Conservation (phyloP, 2,888 invertebrate species). For the Cosmia trapezina region DNA sequence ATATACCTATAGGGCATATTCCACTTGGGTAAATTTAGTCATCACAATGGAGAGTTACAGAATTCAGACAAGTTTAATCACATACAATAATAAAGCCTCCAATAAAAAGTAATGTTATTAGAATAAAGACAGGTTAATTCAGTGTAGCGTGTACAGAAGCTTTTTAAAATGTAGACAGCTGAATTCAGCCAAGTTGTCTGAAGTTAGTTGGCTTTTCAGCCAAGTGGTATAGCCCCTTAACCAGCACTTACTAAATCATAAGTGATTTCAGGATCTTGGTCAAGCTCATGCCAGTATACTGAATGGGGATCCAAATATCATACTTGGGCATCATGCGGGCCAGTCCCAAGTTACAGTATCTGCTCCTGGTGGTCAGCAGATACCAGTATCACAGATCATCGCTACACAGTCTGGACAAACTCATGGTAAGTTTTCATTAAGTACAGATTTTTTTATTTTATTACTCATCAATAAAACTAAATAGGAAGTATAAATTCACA, state of each 20-base stretch:
- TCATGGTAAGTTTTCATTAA: conserved; percentile 77
- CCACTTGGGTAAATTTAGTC: not conserved
- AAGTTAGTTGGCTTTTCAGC: too few species aligned
- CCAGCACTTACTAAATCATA: conserved; percentile 17
- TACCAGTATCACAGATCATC: conserved; percentile 87
- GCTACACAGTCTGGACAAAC: conserved; percentile 85
- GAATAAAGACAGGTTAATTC: not conserved
- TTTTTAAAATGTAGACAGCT: not conserved
- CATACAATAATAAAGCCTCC: not conserved
- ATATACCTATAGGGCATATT: not conserved
- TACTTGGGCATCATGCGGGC: conserved; percentile 90
- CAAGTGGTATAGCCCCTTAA: not conserved
- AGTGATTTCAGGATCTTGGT: conserved; percentile 84
- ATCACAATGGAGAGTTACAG: not conserved
- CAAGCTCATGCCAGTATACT: conserved; percentile 86
- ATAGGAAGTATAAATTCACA: conserved; percentile 22
- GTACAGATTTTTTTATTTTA: not conserved
- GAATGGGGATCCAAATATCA: conserved; percentile 88
- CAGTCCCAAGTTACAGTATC: conserved; percentile 86
- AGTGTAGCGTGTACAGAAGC: not conserved
- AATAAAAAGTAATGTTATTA: not conserved
- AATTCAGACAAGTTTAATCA: not conserved
- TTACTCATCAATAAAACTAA: not conserved
- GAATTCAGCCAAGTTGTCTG: not conserved
- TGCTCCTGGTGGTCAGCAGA: conserved; percentile 82